A percentile compares a stretch with the other conserved stretches of the same genome.
phyloP scores from a whole-genome alignment of 2,888 invertebrate species.

The Sepioteuthis lessoniana region DNA sequence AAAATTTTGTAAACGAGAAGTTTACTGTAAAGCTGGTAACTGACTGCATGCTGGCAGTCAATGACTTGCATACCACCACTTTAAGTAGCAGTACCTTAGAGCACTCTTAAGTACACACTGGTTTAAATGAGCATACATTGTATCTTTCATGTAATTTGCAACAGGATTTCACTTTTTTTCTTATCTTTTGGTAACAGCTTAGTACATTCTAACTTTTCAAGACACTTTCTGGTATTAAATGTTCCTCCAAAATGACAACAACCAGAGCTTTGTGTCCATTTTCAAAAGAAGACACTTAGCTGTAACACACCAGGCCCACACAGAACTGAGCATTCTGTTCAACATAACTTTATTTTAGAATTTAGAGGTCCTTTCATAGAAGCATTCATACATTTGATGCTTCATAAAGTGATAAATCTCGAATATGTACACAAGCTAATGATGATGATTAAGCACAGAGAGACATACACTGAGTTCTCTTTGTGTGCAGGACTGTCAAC shows the following conservation, averaged over 20 bases:
- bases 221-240: background rate
- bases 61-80: no score
- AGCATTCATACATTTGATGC: background rate
- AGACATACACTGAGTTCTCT: background rate
- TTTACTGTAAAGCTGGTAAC: no score
- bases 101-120: background rate
- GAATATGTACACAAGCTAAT: background rate
- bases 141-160: background rate
- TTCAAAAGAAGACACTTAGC: background rate
- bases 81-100: background rate
- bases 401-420: background rate
- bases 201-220: background rate
- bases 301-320: background rate
- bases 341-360: background rate
- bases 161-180: background rate
- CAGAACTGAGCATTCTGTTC: background rate
- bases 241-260: background rate
- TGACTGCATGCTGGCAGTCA: no score
- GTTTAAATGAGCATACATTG: background rate
- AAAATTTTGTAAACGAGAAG: no score
- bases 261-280: background rate
- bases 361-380: background rate
- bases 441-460: background rate
- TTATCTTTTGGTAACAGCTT: background rate
- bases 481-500: background rate